phyloP scores from a whole-genome alignment of 2,888 invertebrate genomes.

The Lottia gigantea region DNA sequence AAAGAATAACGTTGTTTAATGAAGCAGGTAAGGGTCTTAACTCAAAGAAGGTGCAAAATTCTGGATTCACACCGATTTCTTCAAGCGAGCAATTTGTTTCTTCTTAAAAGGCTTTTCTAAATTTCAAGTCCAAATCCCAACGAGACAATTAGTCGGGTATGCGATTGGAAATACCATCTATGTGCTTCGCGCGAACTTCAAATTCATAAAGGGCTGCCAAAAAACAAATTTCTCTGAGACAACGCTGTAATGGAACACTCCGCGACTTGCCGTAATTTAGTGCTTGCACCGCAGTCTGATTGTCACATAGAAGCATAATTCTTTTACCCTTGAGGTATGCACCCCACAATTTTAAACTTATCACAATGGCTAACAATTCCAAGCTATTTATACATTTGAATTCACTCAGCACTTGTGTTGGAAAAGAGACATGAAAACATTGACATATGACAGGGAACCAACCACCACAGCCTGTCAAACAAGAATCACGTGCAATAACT shows the following conservation, averaged over 20 bases:
- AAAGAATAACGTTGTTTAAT: too few species aligned
- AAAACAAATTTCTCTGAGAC: slow-evolving; percentile 29
- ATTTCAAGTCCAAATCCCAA: slow-evolving; percentile 16
- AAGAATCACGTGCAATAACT: slow-evolving; percentile 11
- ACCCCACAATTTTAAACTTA: slow-evolving; percentile 24
- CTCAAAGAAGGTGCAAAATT: too few species aligned
- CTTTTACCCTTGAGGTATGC: slow-evolving; percentile 2
- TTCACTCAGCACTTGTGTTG: slow-evolving; percentile 11
- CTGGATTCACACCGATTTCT: too few species aligned
- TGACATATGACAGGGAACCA: too few species aligned
- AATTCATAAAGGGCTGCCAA: slow-evolving; percentile 19
- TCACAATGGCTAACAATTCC: slow-evolving; percentile 23
- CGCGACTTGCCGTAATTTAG: slow-evolving; percentile 20
- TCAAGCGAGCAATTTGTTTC: too few species aligned
- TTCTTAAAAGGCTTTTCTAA: slow-evolving; percentile 1
- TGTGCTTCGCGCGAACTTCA: slow-evolving; percentile 20
- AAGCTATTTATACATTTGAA: slow-evolving; percentile 20
- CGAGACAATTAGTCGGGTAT: slow-evolving; percentile 24
- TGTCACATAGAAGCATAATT: slow-evolving; percentile 22
- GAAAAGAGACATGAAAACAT: slow-evolving; percentile 8
- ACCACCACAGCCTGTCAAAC: too few species aligned
- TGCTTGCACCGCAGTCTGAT: slow-evolving; percentile 16
- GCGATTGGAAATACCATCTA: slow-evolving; percentile 16
- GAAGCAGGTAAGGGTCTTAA: too few species aligned
- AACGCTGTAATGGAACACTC: slow-evolving; percentile 21